These are phyloP conservation scores for Suncus etruscus DNA, from an alignment of 2,113 vertebrate species.

Conservation along the genomic window DNA sequence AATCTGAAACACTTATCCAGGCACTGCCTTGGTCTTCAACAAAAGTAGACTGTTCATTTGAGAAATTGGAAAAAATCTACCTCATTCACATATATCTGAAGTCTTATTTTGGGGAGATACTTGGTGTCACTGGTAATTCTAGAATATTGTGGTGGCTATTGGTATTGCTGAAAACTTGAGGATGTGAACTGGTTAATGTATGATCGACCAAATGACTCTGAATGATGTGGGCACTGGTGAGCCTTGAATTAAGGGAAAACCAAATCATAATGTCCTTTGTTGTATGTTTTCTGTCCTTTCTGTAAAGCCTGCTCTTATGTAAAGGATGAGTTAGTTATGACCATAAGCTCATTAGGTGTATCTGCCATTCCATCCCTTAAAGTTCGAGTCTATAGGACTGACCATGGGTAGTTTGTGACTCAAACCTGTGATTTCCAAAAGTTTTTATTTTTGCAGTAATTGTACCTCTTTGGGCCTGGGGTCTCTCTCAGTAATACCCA, in stretches of 20 bases:
- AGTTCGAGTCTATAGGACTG: background rate
- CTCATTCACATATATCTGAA: slow-evolving; percentile 34
- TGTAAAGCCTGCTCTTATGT: too few species aligned
- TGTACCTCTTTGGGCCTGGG: too few species aligned
- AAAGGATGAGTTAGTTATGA: background rate
- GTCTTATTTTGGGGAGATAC: slow-evolving; percentile 10
- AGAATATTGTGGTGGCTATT: too few species aligned
- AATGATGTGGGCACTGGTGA: background rate
- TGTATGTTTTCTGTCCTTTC: too few species aligned
- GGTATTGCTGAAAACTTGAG: too few species aligned
- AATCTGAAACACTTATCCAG: slow-evolving; percentile 29
- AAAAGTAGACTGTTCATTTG: slow-evolving; percentile 15
- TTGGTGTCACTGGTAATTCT: background rate
- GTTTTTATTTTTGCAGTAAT: too few species aligned
- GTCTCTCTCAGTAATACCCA: too few species aligned
- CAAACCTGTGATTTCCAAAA: too few species aligned
- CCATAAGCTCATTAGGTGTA: background rate
- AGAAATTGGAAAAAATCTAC: slow-evolving; percentile 33
- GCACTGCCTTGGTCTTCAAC: slow-evolving; percentile 25
- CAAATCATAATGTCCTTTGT: background rate
- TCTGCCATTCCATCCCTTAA: background rate
- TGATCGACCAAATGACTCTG: background rate
- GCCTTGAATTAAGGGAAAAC: background rate
- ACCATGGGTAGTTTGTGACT: too few species aligned
- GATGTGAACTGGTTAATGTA: too few species aligned